A percentile compares a stretch with the other conserved stretches of the same genome.
Conservation (phyloP, 2,113 vertebrate species). For the Arvicanthis niloticus region DNA sequence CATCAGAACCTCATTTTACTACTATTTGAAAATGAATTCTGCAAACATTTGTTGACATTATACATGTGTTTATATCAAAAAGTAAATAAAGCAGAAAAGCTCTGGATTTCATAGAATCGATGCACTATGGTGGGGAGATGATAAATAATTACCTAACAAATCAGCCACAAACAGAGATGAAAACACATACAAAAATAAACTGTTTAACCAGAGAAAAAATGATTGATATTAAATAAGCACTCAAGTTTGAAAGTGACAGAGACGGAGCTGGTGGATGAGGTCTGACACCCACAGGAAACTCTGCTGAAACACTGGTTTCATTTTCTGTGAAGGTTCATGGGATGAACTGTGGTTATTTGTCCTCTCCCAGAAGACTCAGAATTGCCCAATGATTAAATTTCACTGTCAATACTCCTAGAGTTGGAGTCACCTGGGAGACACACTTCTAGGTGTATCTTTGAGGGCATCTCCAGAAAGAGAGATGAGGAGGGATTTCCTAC, state of each 20-base stretch:
- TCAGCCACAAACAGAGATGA: not conserved
- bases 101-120: not conserved
- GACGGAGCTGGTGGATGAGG: not conserved
- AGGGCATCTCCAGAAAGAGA: not conserved
- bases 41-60: not conserved
- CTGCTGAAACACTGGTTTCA: not conserved
- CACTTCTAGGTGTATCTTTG: not conserved
- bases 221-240: not conserved
- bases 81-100: not conserved
- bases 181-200: not conserved
- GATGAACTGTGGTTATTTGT: not conserved
- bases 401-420: not conserved
- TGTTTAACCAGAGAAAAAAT: not conserved
- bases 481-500: not conserved
- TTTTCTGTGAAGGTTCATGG: not conserved
- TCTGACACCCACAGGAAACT: not conserved
- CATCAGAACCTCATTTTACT: no score
- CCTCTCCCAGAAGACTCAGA: not conserved
- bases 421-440: not conserved
- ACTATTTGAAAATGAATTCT: no score
- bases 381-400: not conserved
- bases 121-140: not conserved
- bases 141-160: slow-evolving; percentile 8
- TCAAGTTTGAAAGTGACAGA: not conserved
- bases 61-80: not conserved